A percentile compares a stretch with the other conserved stretches of the same genome.
These are phyloP conservation scores for Formica aserva DNA, from an alignment of 2,888 invertebrate species.

Conservation along the genomic window DNA sequence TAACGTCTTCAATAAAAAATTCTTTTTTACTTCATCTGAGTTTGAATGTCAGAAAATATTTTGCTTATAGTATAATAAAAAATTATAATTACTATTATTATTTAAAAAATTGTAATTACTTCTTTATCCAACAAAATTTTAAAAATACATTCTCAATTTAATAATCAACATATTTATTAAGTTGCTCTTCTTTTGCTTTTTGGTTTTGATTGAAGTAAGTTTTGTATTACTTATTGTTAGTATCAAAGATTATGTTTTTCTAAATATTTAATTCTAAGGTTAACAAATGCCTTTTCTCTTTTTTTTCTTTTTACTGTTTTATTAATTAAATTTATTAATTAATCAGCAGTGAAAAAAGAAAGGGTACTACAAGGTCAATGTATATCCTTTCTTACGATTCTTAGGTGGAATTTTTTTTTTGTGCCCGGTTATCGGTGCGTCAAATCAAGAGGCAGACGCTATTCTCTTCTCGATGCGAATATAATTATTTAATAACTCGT, in stretches of 20 bases:
- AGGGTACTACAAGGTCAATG: constrained; percentile 35
- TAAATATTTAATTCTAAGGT: not conserved
- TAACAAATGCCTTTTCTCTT: not conserved
- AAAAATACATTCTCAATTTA: not conserved
- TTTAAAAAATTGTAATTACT: not conserved
- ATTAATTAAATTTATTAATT: not conserved
- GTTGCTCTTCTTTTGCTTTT: not conserved
- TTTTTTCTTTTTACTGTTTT: not conserved
- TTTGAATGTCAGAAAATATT: not conserved
- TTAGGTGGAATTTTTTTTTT: constrained; percentile 42
- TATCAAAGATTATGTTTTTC: not conserved
- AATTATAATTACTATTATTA: not conserved
- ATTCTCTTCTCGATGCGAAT: constrained; percentile 66
- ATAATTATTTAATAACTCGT: constrained; percentile 76
- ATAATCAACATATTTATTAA: not conserved
- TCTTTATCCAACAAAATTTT: not conserved
- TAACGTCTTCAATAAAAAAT: not conserved
- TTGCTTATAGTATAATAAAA: not conserved
- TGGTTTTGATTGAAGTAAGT: not conserved
- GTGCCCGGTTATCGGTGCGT: constrained; percentile 49
- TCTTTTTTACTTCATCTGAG: not conserved
- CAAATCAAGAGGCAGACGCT: constrained; percentile 65
- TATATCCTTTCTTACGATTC: constrained; percentile 22
- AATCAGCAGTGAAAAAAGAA: constrained; percentile 36
- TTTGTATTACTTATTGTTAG: not conserved